These are phyloP conservation scores for Apoderus coryli DNA, from an alignment of 2,888 invertebrate genomes.

Conservation along the genomic window DNA sequence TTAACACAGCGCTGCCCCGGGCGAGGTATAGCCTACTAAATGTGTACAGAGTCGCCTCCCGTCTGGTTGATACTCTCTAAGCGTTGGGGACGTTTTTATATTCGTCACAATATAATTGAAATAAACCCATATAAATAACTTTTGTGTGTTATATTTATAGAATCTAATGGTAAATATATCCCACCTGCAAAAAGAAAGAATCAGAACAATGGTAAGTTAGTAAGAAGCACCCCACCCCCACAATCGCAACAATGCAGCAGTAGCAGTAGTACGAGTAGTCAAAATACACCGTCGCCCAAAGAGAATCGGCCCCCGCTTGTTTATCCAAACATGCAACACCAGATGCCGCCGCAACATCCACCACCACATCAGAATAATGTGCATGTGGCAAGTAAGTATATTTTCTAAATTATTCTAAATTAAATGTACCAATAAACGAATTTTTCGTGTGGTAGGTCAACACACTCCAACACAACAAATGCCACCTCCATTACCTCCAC, in stretches of 20 bases:
- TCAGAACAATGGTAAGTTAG: conserved; percentile 46
- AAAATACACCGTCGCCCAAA: conserved; percentile 28
- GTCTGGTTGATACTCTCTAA: no score
- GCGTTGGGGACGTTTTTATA: no score
- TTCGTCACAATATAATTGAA: no score
- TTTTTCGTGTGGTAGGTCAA: conserved; percentile 1
- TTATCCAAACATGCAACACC: conserved; percentile 15
- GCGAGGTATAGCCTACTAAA: no score
- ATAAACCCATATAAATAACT: background rate
- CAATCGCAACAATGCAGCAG: no score
- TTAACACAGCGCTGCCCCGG: no score
- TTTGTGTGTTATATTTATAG: background rate
- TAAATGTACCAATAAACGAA: background rate
- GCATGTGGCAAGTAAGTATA: conserved; percentile 18
- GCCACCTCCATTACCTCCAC: conserved; percentile 4
- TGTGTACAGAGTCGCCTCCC: no score
- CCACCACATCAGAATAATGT: conserved; percentile 21
- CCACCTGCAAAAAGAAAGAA: conserved; percentile 69
- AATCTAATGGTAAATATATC: conserved; percentile 48
- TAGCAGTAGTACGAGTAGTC: conserved; percentile 24
- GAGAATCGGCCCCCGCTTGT: conserved; percentile 22
- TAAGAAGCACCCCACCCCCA: conserved; percentile 46
- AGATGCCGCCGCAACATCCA: conserved; percentile 19
- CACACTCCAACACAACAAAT: background rate
- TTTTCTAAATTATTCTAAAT: no score